Percentiles rank a stretch among this genome's conserved stretches.
phyloP scores from a whole-genome alignment of 2,797 vertebrate species.

The Bradypodion pumilum region DNA sequence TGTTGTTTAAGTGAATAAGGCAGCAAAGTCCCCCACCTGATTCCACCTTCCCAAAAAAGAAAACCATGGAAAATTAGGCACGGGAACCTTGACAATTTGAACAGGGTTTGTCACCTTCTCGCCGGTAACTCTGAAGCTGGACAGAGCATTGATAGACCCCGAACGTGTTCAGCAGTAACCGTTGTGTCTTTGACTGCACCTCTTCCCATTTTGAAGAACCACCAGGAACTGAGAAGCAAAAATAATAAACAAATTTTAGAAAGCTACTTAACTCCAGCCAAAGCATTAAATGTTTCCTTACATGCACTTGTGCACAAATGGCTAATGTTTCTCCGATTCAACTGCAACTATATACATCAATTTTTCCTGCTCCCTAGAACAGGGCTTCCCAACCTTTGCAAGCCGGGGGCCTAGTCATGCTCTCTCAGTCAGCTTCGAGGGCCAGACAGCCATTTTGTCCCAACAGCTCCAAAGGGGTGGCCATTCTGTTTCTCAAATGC shows the following conservation, averaged over 20 bases:
- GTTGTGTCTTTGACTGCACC: constrained; percentile 88
- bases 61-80: constrained; percentile 72
- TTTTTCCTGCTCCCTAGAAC: too few species aligned
- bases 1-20: constrained; percentile 61
- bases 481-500: too few species aligned
- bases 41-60: constrained; percentile 17
- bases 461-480: too few species aligned
- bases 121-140: constrained; percentile 90
- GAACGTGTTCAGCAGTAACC: constrained; percentile 87
- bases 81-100: constrained; percentile 81
- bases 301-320: too few species aligned
- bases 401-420: too few species aligned
- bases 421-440: too few species aligned
- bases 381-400: too few species aligned
- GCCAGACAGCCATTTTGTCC: too few species aligned
- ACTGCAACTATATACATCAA: too few species aligned
- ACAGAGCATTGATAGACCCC: constrained; percentile 90
- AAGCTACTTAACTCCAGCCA: neutral
- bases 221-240: constrained; percentile 81
- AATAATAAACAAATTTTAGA: constrained; percentile 22
- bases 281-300: neutral
- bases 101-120: constrained; percentile 79
- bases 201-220: constrained; percentile 91
- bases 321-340: too few species aligned
- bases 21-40: constrained; percentile 60